Evolutionary conservation across 1,140 invertebrate genomes (phyloP).

Genomic region (Leptinotarsa lineolata): DNA sequence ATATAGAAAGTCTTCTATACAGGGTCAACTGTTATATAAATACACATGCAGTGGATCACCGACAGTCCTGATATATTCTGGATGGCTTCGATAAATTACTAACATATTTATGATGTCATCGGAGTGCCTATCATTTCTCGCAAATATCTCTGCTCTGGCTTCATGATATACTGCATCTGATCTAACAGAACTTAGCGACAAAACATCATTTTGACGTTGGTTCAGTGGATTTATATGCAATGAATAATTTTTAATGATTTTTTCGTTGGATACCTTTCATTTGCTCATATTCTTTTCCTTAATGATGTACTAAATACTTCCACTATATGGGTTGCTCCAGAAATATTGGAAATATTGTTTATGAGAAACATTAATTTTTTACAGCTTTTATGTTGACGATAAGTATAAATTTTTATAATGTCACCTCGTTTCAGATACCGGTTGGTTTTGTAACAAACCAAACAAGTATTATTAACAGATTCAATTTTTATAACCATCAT

Average conservation of each 20-base stretch:
- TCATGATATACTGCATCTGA: slow-evolving; percentile 19
- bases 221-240: slow-evolving; percentile 8
- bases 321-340: background rate
- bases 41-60: slow-evolving; percentile 12
- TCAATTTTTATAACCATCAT: background rate
- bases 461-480: slow-evolving; percentile 15
- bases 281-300: background rate
- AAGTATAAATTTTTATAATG: slow-evolving; percentile 2
- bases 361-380: background rate
- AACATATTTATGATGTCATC: background rate
- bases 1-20: background rate
- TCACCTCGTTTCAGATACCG: slow-evolving; percentile 1
- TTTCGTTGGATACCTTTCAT: background rate
- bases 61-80: background rate
- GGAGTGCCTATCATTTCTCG: background rate
- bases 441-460: slow-evolving; percentile 5
- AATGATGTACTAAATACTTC: background rate
- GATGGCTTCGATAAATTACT: background rate
- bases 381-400: slow-evolving; percentile 10
- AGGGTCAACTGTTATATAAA: background rate
- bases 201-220: slow-evolving; percentile 11
- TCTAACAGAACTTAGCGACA: background rate
- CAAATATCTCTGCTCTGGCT: slow-evolving; percentile 1
- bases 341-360: background rate
- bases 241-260: background rate